Evolutionary conservation across 2,888 invertebrate genomes (phyloP), one percentile per base, ranked within the genome.

Genomic region (Dioctria rufipes): DNA sequence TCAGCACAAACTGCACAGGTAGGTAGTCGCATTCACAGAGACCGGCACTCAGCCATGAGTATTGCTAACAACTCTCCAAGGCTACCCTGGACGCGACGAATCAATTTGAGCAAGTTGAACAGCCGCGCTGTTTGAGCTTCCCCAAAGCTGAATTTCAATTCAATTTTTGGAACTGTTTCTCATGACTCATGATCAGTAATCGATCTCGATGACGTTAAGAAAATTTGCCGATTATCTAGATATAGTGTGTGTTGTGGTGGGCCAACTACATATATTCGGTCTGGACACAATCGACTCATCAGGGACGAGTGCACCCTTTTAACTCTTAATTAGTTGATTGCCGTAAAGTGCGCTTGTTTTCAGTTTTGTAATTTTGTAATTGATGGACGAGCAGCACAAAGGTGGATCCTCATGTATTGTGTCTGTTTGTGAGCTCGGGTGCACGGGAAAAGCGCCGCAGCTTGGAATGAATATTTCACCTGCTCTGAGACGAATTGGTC

Each of bases 151-250:
- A 8, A 60, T 73, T 60, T 73, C 39, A 54, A 46, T 54, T 4
- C 9, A 25, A 9, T 71, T 58, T 42, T 73, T 73, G 40, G 40
- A 40, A 39, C 51, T 25, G 11, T 69, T 51, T 67, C 58, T 73
- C 54, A 73, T 73, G 73, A 73, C 73, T 73, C 73, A 73, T 58
- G 60, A 73, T 73, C 73, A 42, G 58, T 73, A 73, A 73, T 73
- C 73, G 60, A 73, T 73, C 40, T 58, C 40, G 25, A 73, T 73
- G 73, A 73, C 73, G 73, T 60, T 37, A 73, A 40, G 69, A 5
- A 73, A 73, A 73, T 73, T 73, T 58, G 60, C 58, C 58, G 73
- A 73, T 11, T n/a, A 11, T 54, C 8, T 13, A 42, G 9, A 58
- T 40, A 42, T n/a, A 9, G 11, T 58, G 58, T 11, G 5, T n/a